Evolutionary conservation across 2,113 vertebrate species (phyloP).

Genomic region (Pristiophorus japonicus): DNA sequence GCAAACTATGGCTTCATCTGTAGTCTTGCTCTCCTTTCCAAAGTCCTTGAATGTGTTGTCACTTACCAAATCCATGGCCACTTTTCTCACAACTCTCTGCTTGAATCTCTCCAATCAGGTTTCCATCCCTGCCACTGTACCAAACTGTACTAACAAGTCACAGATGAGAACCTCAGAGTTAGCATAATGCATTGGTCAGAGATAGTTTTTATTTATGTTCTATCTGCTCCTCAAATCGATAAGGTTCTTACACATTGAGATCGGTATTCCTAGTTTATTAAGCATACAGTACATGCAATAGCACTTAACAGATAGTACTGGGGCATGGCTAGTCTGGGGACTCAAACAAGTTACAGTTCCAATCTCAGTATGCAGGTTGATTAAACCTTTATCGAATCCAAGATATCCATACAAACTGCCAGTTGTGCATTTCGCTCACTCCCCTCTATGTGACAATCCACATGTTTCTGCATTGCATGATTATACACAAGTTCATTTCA

Average conservation of each 20-base stretch:
- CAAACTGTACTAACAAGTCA: background rate
- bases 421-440: too few relatives aligned
- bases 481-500: too few relatives aligned
- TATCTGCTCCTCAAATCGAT: background rate
- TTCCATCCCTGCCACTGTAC: too few relatives aligned
- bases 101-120: background rate
- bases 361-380: background rate
- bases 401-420: background rate
- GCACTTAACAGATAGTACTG: background rate
- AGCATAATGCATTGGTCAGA: background rate
- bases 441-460: too few relatives aligned
- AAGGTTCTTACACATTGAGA: background rate
- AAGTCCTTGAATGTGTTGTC: background rate
- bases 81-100: background rate
- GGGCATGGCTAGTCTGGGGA: too few relatives aligned
- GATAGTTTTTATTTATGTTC: background rate
- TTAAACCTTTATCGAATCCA: background rate
- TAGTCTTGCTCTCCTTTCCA: background rate
- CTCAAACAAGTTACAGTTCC: background rate
- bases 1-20: background rate
- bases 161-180: background rate
- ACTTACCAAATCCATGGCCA: background rate
- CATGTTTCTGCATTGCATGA: too few relatives aligned
- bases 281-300: background rate
- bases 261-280: background rate